These are phyloP conservation scores for Ophonus ardosiacus DNA, from an alignment of 2,888 invertebrate genomes.

Conservation along the genomic window DNA sequence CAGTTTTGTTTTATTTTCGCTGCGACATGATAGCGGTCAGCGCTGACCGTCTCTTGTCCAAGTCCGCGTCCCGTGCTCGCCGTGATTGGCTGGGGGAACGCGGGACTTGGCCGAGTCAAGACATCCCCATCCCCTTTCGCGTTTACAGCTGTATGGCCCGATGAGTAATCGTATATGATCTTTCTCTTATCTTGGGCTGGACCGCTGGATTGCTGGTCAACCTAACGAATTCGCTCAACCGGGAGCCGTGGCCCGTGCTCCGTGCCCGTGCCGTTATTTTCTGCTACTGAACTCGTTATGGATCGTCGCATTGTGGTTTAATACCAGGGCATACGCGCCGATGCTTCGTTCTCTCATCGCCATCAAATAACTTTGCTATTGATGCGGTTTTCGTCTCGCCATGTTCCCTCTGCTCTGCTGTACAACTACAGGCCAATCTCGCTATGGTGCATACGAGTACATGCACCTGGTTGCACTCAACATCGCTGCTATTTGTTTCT, in stretches of 20 bases:
- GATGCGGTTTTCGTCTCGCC: conserved; percentile 48
- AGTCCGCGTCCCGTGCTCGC: conserved; percentile 3
- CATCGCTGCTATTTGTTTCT: conserved; percentile 39
- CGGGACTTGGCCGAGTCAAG: conserved; percentile 31
- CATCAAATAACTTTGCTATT: conserved; percentile 62
- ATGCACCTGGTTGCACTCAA: conserved; percentile 51
- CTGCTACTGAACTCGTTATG: conserved; percentile 55
- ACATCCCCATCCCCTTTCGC: conserved; percentile 16
- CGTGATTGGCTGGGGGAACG: conserved; percentile 55
- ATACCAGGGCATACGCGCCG: conserved; percentile 59
- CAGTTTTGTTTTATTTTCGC: conserved; percentile 57
- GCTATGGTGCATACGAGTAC: neutral
- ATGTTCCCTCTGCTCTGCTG: neutral
- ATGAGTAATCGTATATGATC: conserved; percentile 63
- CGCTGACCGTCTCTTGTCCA: conserved; percentile 1
- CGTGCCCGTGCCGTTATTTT: conserved; percentile 51
- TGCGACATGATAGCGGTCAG: conserved; percentile 52
- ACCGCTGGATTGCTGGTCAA: neutral
- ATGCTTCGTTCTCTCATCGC: conserved; percentile 55
- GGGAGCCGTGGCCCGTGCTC: neutral
- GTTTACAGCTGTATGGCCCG: conserved; percentile 63
- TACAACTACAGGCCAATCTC: conserved; percentile 18
- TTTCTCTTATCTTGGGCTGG: conserved; percentile 48
- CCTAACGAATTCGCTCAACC: conserved; percentile 45
- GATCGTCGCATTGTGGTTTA: conserved; percentile 60